Percentiles rank a stretch among this genome's conserved stretches.
Evolutionary conservation across 2,888 invertebrate species (phyloP).

Genomic region (Neoscelio sp.): DNA sequence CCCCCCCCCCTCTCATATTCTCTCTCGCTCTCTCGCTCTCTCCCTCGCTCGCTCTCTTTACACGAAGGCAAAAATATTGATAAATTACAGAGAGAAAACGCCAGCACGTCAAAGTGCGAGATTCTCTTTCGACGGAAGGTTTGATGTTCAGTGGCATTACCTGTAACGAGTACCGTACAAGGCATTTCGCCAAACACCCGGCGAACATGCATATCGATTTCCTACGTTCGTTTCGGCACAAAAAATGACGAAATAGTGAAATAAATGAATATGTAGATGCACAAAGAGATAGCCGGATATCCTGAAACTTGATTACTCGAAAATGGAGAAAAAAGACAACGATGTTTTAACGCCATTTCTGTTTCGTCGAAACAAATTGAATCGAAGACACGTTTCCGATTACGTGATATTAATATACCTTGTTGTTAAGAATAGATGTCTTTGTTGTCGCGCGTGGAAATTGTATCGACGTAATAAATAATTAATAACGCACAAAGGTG

Average conservation of each 20-base stretch:
- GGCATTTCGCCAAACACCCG: not conserved
- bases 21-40: no score
- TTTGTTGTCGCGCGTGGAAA: not conserved
- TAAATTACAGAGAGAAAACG: slow-evolving; percentile 33
- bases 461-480: slow-evolving; percentile 45
- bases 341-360: not conserved
- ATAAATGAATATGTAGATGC: slow-evolving; percentile 34
- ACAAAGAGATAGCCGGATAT: slow-evolving; percentile 15
- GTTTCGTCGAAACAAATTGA: not conserved
- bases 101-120: slow-evolving; percentile 24
- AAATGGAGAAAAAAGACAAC: not conserved
- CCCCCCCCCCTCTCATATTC: no score
- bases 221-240: not conserved
- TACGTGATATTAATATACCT: not conserved
- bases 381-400: slow-evolving; percentile 2
- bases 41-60: no score
- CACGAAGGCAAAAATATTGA: slow-evolving; percentile 20
- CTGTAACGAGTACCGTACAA: slow-evolving; percentile 16
- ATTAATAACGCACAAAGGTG: slow-evolving; percentile 30
- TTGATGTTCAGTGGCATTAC: slow-evolving; percentile 16
- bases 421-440: no score
- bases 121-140: slow-evolving; percentile 11
- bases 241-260: slow-evolving; percentile 4
- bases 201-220: slow-evolving; percentile 18
- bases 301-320: slow-evolving; percentile 12